Percentiles rank a stretch among this genome's conserved stretches.
phyloP scores from a whole-genome alignment of 2,888 invertebrate species.

The Plagodis dolabraria region DNA sequence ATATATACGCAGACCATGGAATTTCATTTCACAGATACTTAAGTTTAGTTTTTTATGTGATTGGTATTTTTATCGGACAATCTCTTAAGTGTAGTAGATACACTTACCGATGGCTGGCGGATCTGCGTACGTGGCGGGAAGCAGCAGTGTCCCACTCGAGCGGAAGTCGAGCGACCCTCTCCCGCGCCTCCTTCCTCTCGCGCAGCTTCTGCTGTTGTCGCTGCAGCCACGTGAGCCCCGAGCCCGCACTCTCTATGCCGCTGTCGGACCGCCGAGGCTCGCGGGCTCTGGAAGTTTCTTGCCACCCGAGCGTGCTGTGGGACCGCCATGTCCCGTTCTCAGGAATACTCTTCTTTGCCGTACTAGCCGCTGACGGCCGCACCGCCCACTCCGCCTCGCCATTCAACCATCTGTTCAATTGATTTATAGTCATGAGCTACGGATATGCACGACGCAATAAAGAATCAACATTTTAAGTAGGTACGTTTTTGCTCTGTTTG shows the following conservation, averaged over 20 bases:
- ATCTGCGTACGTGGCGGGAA: slow-evolving; percentile 76
- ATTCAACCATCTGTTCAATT: slow-evolving; percentile 67
- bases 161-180: slow-evolving; percentile 89
- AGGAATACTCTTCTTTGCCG: slow-evolving; percentile 59
- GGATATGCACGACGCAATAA: slow-evolving; percentile 34
- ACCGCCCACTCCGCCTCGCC: slow-evolving; percentile 76
- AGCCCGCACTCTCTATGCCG: slow-evolving; percentile 62
- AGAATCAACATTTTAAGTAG: slow-evolving; percentile 11
- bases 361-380: slow-evolving; percentile 55
- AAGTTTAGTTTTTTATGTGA: too few species aligned
- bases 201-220: slow-evolving; percentile 92
- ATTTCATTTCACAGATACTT: too few species aligned
- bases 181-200: slow-evolving; percentile 89
- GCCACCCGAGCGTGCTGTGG: slow-evolving; percentile 73
- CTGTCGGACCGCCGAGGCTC: slow-evolving; percentile 76
- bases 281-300: slow-evolving; percentile 62
- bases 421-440: slow-evolving; percentile 17
- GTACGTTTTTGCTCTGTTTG: slow-evolving; percentile 39
- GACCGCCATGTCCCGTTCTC: slow-evolving; percentile 76
- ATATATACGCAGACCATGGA: too few species aligned
- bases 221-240: slow-evolving; percentile 91
- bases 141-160: slow-evolving; percentile 86
- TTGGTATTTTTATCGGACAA: background rate
- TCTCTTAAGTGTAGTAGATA: background rate
- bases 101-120: slow-evolving; percentile 78